phyloP scores from a whole-genome alignment of 1,140 invertebrate species.

The Atopsyche davidsoni region DNA sequence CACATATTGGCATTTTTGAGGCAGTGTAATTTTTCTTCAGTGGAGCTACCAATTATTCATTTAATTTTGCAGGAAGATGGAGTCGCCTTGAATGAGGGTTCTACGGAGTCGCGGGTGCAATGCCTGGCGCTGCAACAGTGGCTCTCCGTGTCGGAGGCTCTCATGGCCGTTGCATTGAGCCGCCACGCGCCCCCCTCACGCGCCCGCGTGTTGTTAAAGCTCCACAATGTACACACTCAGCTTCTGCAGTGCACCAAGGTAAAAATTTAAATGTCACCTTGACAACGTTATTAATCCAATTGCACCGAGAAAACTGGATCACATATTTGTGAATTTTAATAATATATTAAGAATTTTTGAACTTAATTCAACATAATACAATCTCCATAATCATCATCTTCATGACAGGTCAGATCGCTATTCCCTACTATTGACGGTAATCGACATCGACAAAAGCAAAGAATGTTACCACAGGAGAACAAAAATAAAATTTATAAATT shows the following conservation, averaged over 20 bases:
- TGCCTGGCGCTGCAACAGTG: slow-evolving; percentile 41
- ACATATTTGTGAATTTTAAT: too few species aligned
- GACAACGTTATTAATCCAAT: too few species aligned
- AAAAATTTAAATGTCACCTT: neutral
- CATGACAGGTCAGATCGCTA: too few species aligned
- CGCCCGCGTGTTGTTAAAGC: neutral
- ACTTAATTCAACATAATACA: too few species aligned
- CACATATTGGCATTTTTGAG: neutral
- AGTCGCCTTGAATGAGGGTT: slow-evolving; percentile 40
- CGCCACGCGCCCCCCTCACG: slow-evolving; percentile 23
- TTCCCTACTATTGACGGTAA: too few species aligned
- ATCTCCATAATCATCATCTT: too few species aligned
- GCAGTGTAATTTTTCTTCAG: slow-evolving; percentile 8
- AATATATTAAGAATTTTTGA: too few species aligned
- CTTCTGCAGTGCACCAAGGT: slow-evolving; percentile 15
- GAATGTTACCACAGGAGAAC: too few species aligned
- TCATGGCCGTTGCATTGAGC: slow-evolving; percentile 48
- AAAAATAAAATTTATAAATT: too few species aligned
- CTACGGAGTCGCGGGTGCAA: slow-evolving; percentile 44
- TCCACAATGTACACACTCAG: slow-evolving; percentile 3
- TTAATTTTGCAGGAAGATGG: slow-evolving; percentile 42
- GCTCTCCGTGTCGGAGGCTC: slow-evolving; percentile 45
- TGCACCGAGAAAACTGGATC: too few species aligned
- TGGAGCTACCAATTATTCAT: too few species aligned
- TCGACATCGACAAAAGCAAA: slow-evolving; percentile 8